Evolutionary conservation across 2,797 vertebrate species (phyloP).

Genomic region (Gila robusta): DNA sequence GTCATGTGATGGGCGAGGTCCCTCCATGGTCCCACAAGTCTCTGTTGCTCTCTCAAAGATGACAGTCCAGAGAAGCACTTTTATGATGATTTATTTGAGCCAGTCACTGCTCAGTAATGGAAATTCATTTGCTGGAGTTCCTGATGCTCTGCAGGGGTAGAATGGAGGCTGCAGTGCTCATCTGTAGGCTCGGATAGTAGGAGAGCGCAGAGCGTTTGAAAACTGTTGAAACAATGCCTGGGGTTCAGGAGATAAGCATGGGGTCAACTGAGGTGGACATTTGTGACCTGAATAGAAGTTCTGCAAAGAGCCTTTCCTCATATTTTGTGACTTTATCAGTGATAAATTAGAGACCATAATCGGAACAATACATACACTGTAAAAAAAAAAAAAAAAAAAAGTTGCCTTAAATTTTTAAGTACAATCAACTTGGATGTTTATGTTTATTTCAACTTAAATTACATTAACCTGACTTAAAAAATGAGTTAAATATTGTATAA

Average conservation of each 20-base stretch:
- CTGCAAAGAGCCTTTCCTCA: not conserved
- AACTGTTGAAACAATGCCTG: constrained; percentile 23
- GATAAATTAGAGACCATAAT: not conserved
- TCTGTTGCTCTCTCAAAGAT: constrained; percentile 80
- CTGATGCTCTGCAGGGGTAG: constrained; percentile 63
- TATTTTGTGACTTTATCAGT: not conserved
- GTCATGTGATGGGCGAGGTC: constrained; percentile 83
- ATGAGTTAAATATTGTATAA: too few species aligned
- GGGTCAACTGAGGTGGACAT: constrained; percentile 36
- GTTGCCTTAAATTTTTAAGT: too few species aligned
- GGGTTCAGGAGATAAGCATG: constrained; percentile 8
- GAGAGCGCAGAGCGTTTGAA: constrained; percentile 61
- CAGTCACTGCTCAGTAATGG: constrained; percentile 80
- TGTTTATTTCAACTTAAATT: too few species aligned
- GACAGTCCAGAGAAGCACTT: constrained; percentile 83
- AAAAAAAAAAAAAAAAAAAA: too few species aligned
- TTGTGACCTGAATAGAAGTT: constrained; percentile 26
- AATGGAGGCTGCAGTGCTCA: constrained; percentile 45
- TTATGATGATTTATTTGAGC: constrained; percentile 86
- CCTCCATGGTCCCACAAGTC: constrained; percentile 80
- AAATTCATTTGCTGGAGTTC: constrained; percentile 81
- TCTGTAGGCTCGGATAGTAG: constrained; percentile 62
- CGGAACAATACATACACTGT: not conserved
- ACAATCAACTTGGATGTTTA: too few species aligned
- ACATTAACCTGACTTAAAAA: too few species aligned